Conservation (phyloP, 2,888 invertebrate species). For the Synergus laeviventris region DNA sequence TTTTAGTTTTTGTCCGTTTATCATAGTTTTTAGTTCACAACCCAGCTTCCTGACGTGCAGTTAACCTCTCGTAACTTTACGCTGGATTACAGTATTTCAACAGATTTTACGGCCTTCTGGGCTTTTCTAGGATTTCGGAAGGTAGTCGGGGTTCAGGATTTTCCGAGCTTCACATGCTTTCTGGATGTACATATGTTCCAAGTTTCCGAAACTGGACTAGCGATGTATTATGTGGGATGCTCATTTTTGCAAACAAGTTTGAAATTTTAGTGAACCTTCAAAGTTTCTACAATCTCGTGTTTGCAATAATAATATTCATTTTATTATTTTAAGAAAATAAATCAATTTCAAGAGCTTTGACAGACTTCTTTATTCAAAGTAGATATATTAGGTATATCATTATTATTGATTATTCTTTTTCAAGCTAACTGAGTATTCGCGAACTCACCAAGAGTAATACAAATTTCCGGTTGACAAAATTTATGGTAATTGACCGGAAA, state of each 20-base stretch:
- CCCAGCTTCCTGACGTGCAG: constrained; percentile 35
- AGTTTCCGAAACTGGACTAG: constrained; percentile 19
- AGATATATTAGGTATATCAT: too few relatives aligned
- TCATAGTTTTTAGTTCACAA: constrained; percentile 29
- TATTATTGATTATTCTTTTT: not conserved
- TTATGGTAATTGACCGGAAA: constrained; percentile 36
- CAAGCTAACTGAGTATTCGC: not conserved
- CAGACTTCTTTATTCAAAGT: too few relatives aligned
- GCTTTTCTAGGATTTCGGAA: constrained; percentile 28
- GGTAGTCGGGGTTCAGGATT: constrained; percentile 22
- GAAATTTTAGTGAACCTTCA: not conserved
- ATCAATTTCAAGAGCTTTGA: too few relatives aligned
- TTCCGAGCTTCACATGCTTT: constrained; percentile 6
- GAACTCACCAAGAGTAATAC: not conserved
- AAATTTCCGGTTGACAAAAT: not conserved
- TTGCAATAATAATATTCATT: too few relatives aligned
- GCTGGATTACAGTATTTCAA: constrained; percentile 36
- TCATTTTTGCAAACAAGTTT: not conserved
- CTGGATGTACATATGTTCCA: constrained; percentile 17
- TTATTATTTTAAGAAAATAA: too few relatives aligned
- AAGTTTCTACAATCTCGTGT: not conserved
- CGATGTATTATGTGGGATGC: not conserved
- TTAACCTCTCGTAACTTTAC: constrained; percentile 36
- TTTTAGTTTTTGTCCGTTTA: constrained; percentile 9
- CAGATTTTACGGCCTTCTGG: constrained; percentile 38